Evolutionary conservation across 1,140 invertebrate genomes (phyloP), one percentile per base, ranked within the genome.

Genomic region (Cydia fagiglandana): DNA sequence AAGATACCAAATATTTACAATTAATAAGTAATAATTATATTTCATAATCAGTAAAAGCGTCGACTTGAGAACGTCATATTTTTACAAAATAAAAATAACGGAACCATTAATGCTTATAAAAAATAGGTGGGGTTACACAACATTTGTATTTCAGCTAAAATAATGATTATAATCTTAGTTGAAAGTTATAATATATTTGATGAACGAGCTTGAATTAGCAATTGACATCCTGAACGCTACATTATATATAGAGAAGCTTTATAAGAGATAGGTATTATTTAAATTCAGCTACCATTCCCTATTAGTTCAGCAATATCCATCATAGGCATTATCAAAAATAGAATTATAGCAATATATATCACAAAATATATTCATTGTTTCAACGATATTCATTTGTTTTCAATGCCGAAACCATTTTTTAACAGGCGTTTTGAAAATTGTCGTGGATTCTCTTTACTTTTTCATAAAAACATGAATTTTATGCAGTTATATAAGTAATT

Each of bases 361-460:
- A 91, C 89, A 92, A 92, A 92, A 92, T 92, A 92, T 92, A 92
- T 92, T 89, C 88, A 92, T 89, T 90, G 88, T 90, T 88, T 86
- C 81, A 86, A 87, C 82, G 84, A 87, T 80, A 85, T 80, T 77
- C 81, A 80, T 88, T 84, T 87, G 84, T 87, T 89, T 90, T 88
- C 88, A 89, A 90, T 88, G 88, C 87, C 91, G 90, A 70, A 45
- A 38, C 34, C 13, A 9, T 61, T 20, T 61, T 24, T 0, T 61
- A 61, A 24, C 20, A 61, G 4, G 56, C 20, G 9, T 61, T 61
- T 47, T 24, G 2, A 12, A 24, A 24, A 56, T 20, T 6, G 6
- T 20, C 53, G 15, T 7, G 0, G n/a, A 17, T 10, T 41, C 12
- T 15, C 45, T 45, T 10, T 56, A 80, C 56, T 76, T 75, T 28